Base-by-base conservation (phyloP, 2,888 invertebrate genomes). In the Lydus trimaculatus region DNA sequence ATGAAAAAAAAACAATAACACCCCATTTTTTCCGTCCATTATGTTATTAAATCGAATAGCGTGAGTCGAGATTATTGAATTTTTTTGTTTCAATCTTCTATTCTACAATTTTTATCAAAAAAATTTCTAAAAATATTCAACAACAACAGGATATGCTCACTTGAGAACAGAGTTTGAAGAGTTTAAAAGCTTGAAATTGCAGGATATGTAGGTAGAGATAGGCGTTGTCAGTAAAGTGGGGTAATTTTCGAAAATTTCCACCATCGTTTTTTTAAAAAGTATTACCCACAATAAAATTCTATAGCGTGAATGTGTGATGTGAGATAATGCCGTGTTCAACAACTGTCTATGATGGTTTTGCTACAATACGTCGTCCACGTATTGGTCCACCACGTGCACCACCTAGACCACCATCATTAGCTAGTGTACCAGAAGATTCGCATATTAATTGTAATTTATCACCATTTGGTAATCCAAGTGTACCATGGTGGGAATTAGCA, bases 401-500 rank as follows among this genome's bases (percentile, higher is more conserved):
- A 3, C 85, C 85, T 11, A 78, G 85, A 39, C 84, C 85, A 33
- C 84, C 85, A 33, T 82, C 80, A 77, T 83, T 81, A 76, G 85
- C 80, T 23, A 84, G 78, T 80, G 87, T 77, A 69, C 86, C 77
- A 80, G 89, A 85, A 67, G 91, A 92, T 81, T 89, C 90, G n/a
- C 89, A 91, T 84, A 87, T 91, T 11, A 73, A 72, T 20, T 67
- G 68, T 52, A 31, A 66, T 25, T 58, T 72, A 9, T 70, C 71
- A 13, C 72, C 74, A n/a, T 64, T 73, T 25, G 80, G 80, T 20
- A 91, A 91, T 78, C 92, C 92, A 33, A 89, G 90, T 67, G 90
- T 95, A 72, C 95, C 95, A 0, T 95, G 95, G 95, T 95, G 94
- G 91, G 95, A 95, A 85, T 85, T 95, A 77, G 95, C 95, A 52